Evolutionary conservation across 92 coral and sea anemone species (phyloP).

Genomic region (Bergia sp.): DNA sequence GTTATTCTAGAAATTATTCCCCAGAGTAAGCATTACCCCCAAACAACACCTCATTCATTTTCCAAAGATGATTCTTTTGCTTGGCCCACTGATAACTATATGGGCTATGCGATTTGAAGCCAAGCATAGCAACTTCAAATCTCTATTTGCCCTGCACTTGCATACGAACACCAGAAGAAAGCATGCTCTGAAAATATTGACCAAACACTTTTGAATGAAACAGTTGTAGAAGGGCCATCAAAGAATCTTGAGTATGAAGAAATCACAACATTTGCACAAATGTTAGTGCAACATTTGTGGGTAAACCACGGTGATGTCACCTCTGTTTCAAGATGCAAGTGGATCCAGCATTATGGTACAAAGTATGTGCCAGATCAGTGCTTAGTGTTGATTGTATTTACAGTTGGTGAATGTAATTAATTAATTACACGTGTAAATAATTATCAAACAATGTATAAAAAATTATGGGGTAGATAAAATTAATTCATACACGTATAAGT

Average conservation of each 20-base stretch:
- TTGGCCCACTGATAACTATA: conserved; percentile 48
- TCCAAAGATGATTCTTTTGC: conserved; percentile 40
- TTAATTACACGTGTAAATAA: too few relatives aligned
- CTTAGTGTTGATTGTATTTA: conserved; percentile 28
- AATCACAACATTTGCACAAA: neutral
- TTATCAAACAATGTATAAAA: too few relatives aligned
- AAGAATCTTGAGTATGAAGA: conserved; percentile 21
- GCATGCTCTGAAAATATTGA: conserved; percentile 21
- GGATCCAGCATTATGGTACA: conserved; percentile 42
- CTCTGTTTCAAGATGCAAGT: conserved; percentile 10
- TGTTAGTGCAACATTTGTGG: neutral
- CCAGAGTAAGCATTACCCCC: conserved; percentile 25
- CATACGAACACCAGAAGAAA: conserved; percentile 42
- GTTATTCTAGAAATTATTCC: conserved; percentile 35
- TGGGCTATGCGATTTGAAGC: conserved; percentile 66
- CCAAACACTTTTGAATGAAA: conserved; percentile 9
- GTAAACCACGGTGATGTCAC: conserved; percentile 12
- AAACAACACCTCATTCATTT: conserved; percentile 55
- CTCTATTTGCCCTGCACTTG: conserved; percentile 29
- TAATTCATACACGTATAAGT: too few relatives aligned
- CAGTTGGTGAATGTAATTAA: conserved; percentile 1
- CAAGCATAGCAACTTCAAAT: conserved; percentile 53
- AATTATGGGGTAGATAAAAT: too few relatives aligned
- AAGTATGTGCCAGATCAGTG: conserved; percentile 44
- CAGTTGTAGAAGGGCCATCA: conserved; percentile 33